Base-by-base conservation (phyloP, 37 sponge, comb jelly and placozoan genomes). In the Tethya wilhelma region DNA sequence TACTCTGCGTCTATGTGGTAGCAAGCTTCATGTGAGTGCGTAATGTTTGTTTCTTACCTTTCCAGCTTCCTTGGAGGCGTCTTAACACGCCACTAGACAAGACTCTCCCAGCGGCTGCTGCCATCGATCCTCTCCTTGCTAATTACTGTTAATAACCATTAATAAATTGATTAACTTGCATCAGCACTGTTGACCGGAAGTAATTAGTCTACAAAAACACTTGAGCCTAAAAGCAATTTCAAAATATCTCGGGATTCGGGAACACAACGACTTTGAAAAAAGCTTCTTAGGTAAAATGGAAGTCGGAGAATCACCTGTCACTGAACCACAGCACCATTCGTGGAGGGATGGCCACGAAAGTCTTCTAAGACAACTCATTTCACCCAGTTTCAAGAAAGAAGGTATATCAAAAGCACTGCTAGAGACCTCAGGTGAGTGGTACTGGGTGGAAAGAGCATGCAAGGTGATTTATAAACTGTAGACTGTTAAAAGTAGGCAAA, bases 101-200 rank as follows among this genome's bases (percentile, higher is more conserved):
- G 12, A 12, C 19, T 55, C 32, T 72, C 14, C 44, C n/a, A n/a
- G n/a, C 23, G 26, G 28, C 44, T 53, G 37, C 73, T 42, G 70
- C 70, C 70, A 69, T 69, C 25, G 28, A 8, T 9, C 40, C n/a
- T 69, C 66, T 20, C 66, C n/a, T n/a, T n/a, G n/a, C n/a, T n/a
- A n/a, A n/a, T n/a, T n/a, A n/a, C n/a, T n/a, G n/a, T n/a, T n/a
- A n/a, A n/a, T n/a, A n/a, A n/a, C n/a, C n/a, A n/a, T n/a, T n/a
- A n/a, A n/a, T n/a, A n/a, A n/a, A n/a, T n/a, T n/a, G n/a, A n/a
- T n/a, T n/a, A n/a, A n/a, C n/a, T n/a, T n/a, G n/a, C n/a, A n/a
- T n/a, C n/a, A n/a, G n/a, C n/a, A n/a, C n/a, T n/a, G n/a, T n/a
- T n/a, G n/a, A n/a, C n/a, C n/a, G n/a, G n/a, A n/a, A n/a, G n/a